phyloP scores from a whole-genome alignment of 2,888 invertebrate genomes.

The Spodoptera exigua region DNA sequence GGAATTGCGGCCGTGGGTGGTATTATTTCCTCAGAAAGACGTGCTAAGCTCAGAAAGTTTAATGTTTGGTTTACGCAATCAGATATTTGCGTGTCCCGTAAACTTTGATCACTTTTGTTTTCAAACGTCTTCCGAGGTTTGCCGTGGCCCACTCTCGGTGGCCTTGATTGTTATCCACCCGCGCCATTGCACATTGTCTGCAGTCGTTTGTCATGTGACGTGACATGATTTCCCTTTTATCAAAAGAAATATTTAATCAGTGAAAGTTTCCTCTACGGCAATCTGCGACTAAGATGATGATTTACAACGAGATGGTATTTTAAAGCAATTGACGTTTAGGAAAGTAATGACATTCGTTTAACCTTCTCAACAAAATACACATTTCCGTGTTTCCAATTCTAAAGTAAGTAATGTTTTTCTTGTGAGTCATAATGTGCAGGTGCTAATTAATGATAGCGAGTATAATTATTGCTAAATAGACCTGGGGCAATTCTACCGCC shows the following conservation, averaged over 20 bases:
- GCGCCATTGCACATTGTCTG: slow-evolving; percentile 76
- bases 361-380: slow-evolving; percentile 67
- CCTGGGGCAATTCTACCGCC: slow-evolving; percentile 33
- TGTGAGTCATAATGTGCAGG: slow-evolving; percentile 66
- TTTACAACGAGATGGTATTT: slow-evolving; percentile 64
- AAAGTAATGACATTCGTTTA: slow-evolving; percentile 69
- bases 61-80: slow-evolving; percentile 67
- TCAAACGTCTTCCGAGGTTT: slow-evolving; percentile 70
- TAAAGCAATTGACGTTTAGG: slow-evolving; percentile 62
- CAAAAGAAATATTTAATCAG: slow-evolving; percentile 78
- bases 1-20: slow-evolving; percentile 58
- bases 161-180: slow-evolving; percentile 78
- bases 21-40: slow-evolving; percentile 40
- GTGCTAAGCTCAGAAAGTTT: slow-evolving; percentile 33
- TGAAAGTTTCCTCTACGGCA: slow-evolving; percentile 73
- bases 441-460: slow-evolving; percentile 72
- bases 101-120: slow-evolving; percentile 85
- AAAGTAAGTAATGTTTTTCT: slow-evolving; percentile 55
- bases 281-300: slow-evolving; percentile 59
- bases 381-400: slow-evolving; percentile 72
- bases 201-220: slow-evolving; percentile 72
- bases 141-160: slow-evolving; percentile 65
- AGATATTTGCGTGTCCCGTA: slow-evolving; percentile 68
- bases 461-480: slow-evolving; percentile 59
- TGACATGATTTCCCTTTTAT: slow-evolving; percentile 82